A percentile compares a stretch with the other conserved stretches of the same genome.
phyloP scores from a whole-genome alignment of 2,888 invertebrate genomes.

The Lottia scabra region DNA sequence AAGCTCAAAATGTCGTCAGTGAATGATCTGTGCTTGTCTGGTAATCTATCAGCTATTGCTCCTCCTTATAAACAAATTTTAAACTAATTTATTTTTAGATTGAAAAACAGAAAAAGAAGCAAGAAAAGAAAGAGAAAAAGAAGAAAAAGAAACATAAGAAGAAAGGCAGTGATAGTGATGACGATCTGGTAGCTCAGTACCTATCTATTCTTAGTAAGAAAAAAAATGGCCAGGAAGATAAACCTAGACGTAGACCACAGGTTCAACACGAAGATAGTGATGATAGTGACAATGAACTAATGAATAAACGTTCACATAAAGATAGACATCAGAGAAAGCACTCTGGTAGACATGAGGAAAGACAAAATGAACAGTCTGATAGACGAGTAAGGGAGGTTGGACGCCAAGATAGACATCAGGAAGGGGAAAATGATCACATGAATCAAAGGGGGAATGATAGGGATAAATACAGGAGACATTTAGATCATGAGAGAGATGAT shows the following conservation, averaged over 20 bases:
- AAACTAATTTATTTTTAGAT: constrained; percentile 29
- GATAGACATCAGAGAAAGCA: constrained; percentile 1
- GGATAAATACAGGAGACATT: constrained; percentile 1
- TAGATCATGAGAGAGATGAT: constrained; percentile 7
- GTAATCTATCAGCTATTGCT: no score
- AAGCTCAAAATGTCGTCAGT: no score
- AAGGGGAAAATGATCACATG: not conserved
- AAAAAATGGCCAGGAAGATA: constrained; percentile 23
- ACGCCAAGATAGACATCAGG: not conserved
- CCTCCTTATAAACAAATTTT: no score
- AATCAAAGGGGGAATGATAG: constrained; percentile 5
- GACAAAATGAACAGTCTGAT: not conserved
- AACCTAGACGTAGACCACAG: no score
- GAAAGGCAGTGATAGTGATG: constrained; percentile 55
- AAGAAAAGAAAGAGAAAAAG: constrained; percentile 19
- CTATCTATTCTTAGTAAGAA: constrained; percentile 59
- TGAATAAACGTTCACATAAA: not conserved
- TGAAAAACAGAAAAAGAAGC: constrained; percentile 29
- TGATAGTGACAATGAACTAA: not conserved
- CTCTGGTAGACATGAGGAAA: not conserved
- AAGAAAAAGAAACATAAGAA: constrained; percentile 68
- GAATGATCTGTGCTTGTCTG: no score
- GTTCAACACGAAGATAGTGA: constrained; percentile 1
- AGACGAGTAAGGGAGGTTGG: no score
- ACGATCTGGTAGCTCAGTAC: constrained; percentile 61